Evolutionary conservation across 2,113 vertebrate genomes (phyloP).

Genomic region (Xiphophorus hellerii): DNA sequence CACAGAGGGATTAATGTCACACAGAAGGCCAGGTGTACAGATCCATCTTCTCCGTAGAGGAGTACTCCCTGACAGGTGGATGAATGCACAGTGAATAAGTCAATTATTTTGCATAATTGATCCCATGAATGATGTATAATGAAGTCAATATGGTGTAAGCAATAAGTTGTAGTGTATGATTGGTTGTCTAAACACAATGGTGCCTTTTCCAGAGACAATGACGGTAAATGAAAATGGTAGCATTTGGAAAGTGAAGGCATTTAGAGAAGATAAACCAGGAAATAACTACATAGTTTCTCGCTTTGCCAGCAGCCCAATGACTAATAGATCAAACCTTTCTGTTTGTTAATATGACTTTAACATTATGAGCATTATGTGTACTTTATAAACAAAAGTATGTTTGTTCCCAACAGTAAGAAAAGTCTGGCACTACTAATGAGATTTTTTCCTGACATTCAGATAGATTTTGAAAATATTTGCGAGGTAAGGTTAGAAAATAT

Average conservation of each 20-base stretch:
- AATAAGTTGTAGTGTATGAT: background rate
- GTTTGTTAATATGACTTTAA: background rate
- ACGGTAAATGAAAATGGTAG: too few species aligned
- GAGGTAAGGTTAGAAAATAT: background rate
- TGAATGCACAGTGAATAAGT: background rate
- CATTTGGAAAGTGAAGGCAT: background rate
- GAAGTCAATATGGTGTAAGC: background rate
- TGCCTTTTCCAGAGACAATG: background rate
- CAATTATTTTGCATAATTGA: slow-evolving; percentile 10
- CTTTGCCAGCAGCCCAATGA: background rate
- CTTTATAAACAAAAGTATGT: background rate
- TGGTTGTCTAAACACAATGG: background rate
- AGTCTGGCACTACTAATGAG: background rate
- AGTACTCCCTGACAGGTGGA: background rate
- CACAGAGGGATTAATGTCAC: too few species aligned
- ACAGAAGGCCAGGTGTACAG: background rate
- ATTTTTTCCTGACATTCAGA: background rate
- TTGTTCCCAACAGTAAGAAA: background rate
- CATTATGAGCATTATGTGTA: too few species aligned
- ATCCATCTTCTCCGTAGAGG: background rate
- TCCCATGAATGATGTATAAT: background rate
- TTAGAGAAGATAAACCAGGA: too few species aligned
- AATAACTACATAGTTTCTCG: too few species aligned
- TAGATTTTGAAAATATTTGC: background rate
- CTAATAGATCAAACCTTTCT: background rate